Evolutionary conservation across 2,888 invertebrate species (phyloP).

Genomic region (Sympetrum striolatum): DNA sequence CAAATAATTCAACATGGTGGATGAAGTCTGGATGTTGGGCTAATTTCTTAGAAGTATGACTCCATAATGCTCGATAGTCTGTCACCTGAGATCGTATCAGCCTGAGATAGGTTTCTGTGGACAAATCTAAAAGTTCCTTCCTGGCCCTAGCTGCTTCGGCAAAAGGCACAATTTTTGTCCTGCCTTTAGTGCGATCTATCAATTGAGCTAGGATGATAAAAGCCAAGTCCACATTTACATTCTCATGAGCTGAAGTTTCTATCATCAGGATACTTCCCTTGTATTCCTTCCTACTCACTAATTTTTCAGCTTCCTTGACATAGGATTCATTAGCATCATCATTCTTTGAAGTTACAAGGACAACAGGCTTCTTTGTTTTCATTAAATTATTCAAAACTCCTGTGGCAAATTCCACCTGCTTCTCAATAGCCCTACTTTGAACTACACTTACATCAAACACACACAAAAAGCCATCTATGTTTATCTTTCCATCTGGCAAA

Average conservation of each 20-base stretch:
- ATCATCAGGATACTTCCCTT: slow-evolving; percentile 87
- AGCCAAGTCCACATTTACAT: slow-evolving; percentile 93
- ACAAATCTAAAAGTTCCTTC: slow-evolving; percentile 87
- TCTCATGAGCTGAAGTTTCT: slow-evolving; percentile 95
- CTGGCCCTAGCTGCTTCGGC: slow-evolving; percentile 84
- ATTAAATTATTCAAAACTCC: slow-evolving; percentile 84
- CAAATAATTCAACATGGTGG: slow-evolving; percentile 88
- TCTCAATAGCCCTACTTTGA: slow-evolving; percentile 88
- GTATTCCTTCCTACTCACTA: slow-evolving; percentile 89
- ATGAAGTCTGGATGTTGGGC: slow-evolving; percentile 88
- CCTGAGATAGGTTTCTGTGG: slow-evolving; percentile 88
- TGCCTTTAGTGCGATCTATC: slow-evolving; percentile 87
- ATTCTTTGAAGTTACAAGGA: slow-evolving; percentile 94
- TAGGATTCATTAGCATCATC: slow-evolving; percentile 90
- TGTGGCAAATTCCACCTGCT: slow-evolving; percentile 86
- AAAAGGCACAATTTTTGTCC: slow-evolving; percentile 73
- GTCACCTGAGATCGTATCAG: slow-evolving; percentile 81
- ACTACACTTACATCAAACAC: slow-evolving; percentile 95
- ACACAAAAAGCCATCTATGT: slow-evolving; percentile 94
- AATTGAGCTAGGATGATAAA: slow-evolving; percentile 90
- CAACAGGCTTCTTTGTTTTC: slow-evolving; percentile 94
- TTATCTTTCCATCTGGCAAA: slow-evolving; percentile 89
- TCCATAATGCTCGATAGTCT: slow-evolving; percentile 81
- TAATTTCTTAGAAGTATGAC: slow-evolving; percentile 83
- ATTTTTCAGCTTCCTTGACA: slow-evolving; percentile 85